A percentile compares a stretch with the other conserved stretches of the same genome.
phyloP scores from a whole-genome alignment of 2,113 vertebrate genomes.

The Takifugu bimaculatus region DNA sequence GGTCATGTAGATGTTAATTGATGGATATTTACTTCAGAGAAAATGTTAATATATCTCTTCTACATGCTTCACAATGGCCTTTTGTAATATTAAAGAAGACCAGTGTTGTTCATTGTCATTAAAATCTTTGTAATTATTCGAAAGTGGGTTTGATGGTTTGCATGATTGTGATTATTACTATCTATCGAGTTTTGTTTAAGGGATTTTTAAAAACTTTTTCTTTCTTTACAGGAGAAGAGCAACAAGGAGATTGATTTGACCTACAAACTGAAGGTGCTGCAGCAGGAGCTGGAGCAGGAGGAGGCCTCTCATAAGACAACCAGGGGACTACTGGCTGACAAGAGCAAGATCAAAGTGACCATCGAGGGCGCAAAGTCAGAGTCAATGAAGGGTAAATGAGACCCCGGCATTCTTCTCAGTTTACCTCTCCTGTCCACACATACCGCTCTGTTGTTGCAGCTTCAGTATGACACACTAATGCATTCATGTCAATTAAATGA shows the following conservation, averaged over 20 bases:
- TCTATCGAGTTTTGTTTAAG: neutral
- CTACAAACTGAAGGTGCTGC: slow-evolving; percentile 94
- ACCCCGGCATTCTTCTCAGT: neutral
- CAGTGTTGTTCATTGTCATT: too few species aligned
- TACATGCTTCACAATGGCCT: too few species aligned
- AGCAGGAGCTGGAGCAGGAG: slow-evolving; percentile 95
- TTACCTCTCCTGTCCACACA: neutral
- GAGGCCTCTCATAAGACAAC: slow-evolving; percentile 92
- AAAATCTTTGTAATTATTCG: too few species aligned
- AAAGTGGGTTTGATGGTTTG: too few species aligned
- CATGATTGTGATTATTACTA: too few species aligned
- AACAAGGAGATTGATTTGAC: slow-evolving; percentile 98
- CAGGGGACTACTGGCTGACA: slow-evolving; percentile 90
- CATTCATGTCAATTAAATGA: neutral
- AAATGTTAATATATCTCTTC: too few species aligned
- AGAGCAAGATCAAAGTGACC: slow-evolving; percentile 95
- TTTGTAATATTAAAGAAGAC: too few species aligned
- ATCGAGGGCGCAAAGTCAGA: slow-evolving; percentile 98
- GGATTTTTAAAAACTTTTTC: neutral
- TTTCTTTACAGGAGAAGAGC: slow-evolving; percentile 85
- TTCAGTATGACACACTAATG: neutral
- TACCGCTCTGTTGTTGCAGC: neutral
- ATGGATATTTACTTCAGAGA: too few species aligned
- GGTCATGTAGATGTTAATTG: too few species aligned
- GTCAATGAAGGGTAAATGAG: slow-evolving; percentile 89